Evolutionary conservation across 2,113 vertebrate species (phyloP), one percentile per base, ranked within the genome.

Genomic region (Triplophysa dalaica): DNA sequence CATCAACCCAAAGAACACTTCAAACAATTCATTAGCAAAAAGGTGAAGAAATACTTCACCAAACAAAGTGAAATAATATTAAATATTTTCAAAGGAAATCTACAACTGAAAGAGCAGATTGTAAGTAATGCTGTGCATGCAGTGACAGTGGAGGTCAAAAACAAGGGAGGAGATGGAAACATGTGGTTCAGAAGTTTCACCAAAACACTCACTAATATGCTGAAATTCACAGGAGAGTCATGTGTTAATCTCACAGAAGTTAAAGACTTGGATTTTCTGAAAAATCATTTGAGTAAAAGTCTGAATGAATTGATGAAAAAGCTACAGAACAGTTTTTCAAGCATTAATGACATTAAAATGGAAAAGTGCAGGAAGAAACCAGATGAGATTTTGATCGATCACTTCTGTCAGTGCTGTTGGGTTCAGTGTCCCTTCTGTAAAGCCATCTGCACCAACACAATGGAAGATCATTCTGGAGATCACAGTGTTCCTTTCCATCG

Each of bases 11-110:
- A 17, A 58, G 0, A 7, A 0, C 87, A 90, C 81, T 90, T 88
- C 1, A 8, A 73, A 16, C 8, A 0, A 0, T 94, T 92, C 24
- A 92, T 84, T 43, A 66, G 14, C 8, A 76, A 61, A 7, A n/a
- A 84, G 21, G 75, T 81, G 4, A 5, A 90, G 1, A 56, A 1
- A 8, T 70, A 70, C 50, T 22, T 73, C 3, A 8, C 8, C 13
- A 1, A 77, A 21, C 43, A 76, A 2, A 74, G 24, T 0, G 2
- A 17, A 41, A 56, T 2, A 0, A 38, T 38, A 7, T 8, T 38
- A 38, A 38, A 38, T 5, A 38, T 7, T 38, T 38, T 38, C 6
- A 83, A 62, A 77, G 5, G 19, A 0, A 82, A 80, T 61, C 41
- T 85, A 0, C 13, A 2, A 14, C 69, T 48, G 1, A 82, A 82